Evolutionary conservation across 1,140 invertebrate genomes (phyloP), one percentile per base, ranked within the genome.

Genomic region (Pachypeltis micranthus): DNA sequence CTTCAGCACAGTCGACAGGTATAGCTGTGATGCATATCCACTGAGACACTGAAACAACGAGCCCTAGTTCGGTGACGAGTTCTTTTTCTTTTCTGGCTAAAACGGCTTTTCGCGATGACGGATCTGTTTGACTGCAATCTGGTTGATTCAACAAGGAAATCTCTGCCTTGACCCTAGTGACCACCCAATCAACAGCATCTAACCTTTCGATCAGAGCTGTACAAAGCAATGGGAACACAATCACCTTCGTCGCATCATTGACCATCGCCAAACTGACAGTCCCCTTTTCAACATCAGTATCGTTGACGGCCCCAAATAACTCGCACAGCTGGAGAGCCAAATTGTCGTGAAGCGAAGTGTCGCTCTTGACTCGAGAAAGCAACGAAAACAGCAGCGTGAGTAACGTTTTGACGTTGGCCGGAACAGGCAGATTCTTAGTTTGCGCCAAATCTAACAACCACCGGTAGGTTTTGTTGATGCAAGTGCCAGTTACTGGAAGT

Each of bases 271-370:
- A 54, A n/a, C 57, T 62, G 12, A 56, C n/a, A n/a, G 54, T 59
- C 34, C 61, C 39, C 59, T 67, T 65, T 31, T 67, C 66, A 27
- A 64, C 54, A 34, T 63, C 61, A 19, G 29, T 65, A 25, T 68
- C 67, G 58, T 67, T 66, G 26, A 67, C 62, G 10, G 68, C 55
- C 16, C 65, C 65, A 66, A 68, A 68, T 7, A 68, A 34, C 34
- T 62, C 29, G 51, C 64, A 67, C 16, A 69, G 47, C 29, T 69
- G 68, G 19, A 67, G 29, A 14, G 65, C 66, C 3, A 69, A 26
- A 39, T 62, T 67, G 47, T 68, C 66, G 14, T 63, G 57, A 2
- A 68, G 61, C 1, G 67, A 47, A 4, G 66, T 31, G 21, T 68
- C 67, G 29, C 59, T 59, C 51, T 67, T 65, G 24, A 56, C 63